These are phyloP conservation scores for Ennomos fuscantarius DNA, from an alignment of 2,888 invertebrate species.

Conservation along the genomic window DNA sequence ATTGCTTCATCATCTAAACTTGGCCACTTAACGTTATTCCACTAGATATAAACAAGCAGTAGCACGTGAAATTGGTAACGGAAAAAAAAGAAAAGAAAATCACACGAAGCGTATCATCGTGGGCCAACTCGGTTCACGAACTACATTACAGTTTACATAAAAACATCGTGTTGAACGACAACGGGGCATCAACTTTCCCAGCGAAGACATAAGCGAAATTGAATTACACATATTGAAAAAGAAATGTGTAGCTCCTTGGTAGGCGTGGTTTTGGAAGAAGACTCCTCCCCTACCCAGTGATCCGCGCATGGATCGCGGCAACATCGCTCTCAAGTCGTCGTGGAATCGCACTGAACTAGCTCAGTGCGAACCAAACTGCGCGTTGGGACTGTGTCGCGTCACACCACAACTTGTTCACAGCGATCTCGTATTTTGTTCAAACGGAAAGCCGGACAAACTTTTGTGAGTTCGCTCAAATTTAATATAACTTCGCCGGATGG, in stretches of 20 bases:
- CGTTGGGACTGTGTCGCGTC: slow-evolving; percentile 60
- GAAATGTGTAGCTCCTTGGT: slow-evolving; percentile 85
- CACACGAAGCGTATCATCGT: slow-evolving; percentile 70
- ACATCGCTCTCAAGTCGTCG: slow-evolving; percentile 64
- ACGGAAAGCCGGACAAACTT: slow-evolving; percentile 54
- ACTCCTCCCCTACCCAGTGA: slow-evolving; percentile 79
- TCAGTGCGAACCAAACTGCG: slow-evolving; percentile 64
- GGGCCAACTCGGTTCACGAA: slow-evolving; percentile 79
- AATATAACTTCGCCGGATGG: slow-evolving; percentile 56
- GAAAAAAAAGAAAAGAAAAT: slow-evolving; percentile 75
- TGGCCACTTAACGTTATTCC: slow-evolving; percentile 50
- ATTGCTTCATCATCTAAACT: slow-evolving; percentile 46
- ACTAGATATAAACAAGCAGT: slow-evolving; percentile 71
- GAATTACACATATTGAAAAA: slow-evolving; percentile 86
- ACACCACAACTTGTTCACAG: slow-evolving; percentile 60
- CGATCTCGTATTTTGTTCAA: slow-evolving; percentile 40
- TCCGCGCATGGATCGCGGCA: slow-evolving; percentile 76
- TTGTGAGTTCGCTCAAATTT: slow-evolving; percentile 60
- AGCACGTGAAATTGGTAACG: slow-evolving; percentile 77
- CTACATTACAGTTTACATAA: slow-evolving; percentile 85
- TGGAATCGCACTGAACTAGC: slow-evolving; percentile 52
- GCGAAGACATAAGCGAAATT: slow-evolving; percentile 86
- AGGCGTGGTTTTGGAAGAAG: slow-evolving; percentile 78
- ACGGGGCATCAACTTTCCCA: slow-evolving; percentile 85
- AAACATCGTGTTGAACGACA: slow-evolving; percentile 85